These are phyloP conservation scores for Phalacrocorax pelagicus DNA, from an alignment of 2,113 vertebrate species.

Conservation along the genomic window DNA sequence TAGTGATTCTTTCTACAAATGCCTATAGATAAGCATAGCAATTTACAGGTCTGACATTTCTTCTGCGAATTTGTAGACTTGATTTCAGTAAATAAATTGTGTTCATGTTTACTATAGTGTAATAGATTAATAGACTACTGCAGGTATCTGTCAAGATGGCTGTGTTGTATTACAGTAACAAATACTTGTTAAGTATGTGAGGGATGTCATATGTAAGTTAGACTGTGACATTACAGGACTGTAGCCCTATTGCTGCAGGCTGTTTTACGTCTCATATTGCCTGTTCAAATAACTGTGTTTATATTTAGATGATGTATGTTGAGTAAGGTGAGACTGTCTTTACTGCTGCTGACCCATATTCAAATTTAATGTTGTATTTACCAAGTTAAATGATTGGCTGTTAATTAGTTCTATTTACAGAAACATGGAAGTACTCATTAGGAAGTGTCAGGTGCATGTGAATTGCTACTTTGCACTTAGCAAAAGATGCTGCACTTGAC, in stretches of 20 bases:
- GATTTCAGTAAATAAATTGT: background rate
- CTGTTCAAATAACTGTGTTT: constrained; percentile 40
- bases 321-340: constrained; percentile 16
- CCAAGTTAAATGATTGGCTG: constrained; percentile 30
- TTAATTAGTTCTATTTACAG: constrained; percentile 59
- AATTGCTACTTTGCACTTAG: background rate
- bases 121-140: background rate
- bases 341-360: constrained; percentile 56
- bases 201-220: background rate
- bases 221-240: background rate
- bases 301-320: constrained; percentile 68
- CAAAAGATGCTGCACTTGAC: background rate
- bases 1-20: background rate
- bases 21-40: background rate
- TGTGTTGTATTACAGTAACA: background rate
- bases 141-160: background rate
- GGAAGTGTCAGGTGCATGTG: background rate
- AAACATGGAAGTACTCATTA: constrained; percentile 1
- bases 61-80: background rate
- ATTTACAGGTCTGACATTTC: background rate
- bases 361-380: constrained; percentile 44
- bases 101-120: background rate
- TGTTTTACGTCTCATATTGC: background rate
- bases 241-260: background rate
- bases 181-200: background rate